These are phyloP conservation scores for Blennius ocellaris DNA, from an alignment of 2,113 vertebrate species.

Conservation along the genomic window DNA sequence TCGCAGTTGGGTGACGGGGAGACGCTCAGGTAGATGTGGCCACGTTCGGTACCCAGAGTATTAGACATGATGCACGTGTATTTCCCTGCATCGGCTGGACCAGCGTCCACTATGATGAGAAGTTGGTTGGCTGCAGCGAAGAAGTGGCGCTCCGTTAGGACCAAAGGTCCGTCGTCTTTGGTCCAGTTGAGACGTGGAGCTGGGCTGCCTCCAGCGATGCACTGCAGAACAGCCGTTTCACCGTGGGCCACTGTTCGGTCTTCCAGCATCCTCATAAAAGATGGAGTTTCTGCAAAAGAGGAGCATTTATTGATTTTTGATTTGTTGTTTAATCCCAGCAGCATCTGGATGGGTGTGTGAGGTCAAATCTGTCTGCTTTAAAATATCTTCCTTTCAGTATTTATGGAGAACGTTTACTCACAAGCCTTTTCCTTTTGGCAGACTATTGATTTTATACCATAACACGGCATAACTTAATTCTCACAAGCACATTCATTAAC, in stretches of 20 bases:
- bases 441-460: constrained; percentile 1
- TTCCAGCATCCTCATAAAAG: constrained; percentile 89
- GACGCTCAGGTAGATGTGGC: constrained; percentile 90
- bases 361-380: too few relatives aligned
- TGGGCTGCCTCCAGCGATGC: constrained; percentile 95
- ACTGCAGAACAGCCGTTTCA: constrained; percentile 95
- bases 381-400: too few relatives aligned
- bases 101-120: constrained; percentile 94
- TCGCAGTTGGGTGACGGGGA: constrained; percentile 93
- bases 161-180: constrained; percentile 92
- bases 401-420: too few relatives aligned
- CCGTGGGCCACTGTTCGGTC: constrained; percentile 92
- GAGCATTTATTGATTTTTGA: constrained; percentile 10
- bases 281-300: constrained; percentile 89
- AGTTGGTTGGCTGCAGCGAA: constrained; percentile 97
- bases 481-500: constrained; percentile 2
- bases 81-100: constrained; percentile 90
- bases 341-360: too few relatives aligned
- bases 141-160: constrained; percentile 94
- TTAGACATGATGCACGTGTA: constrained; percentile 99
- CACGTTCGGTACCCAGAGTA: constrained; percentile 92
- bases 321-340: neutral
- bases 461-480: neutral
- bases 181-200: constrained; percentile 95
- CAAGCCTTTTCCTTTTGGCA: too few relatives aligned